Evolutionary conservation across 2,888 invertebrate species (phyloP).

Genomic region (Eupelmus urozonus): DNA sequence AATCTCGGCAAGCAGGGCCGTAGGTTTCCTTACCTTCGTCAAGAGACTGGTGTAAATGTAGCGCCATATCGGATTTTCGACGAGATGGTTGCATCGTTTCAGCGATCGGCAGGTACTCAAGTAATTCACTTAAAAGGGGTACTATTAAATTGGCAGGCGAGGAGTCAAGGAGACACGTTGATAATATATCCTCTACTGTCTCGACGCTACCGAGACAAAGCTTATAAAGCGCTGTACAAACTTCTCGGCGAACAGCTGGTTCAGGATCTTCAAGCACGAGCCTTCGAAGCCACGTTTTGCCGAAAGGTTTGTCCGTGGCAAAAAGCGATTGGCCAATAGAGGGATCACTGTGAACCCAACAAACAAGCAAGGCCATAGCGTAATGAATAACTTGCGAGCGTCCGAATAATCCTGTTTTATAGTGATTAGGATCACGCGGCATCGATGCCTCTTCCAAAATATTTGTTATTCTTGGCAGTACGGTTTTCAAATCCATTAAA

Average conservation of each 20-base stretch:
- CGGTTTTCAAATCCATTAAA: conserved; percentile 91
- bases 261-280: conserved; percentile 95
- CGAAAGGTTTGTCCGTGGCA: conserved; percentile 84
- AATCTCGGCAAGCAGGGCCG: conserved; percentile 95
- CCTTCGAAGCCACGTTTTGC: conserved; percentile 87
- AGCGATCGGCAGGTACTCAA: conserved; percentile 89
- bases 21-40: conserved; percentile 92
- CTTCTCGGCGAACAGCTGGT: conserved; percentile 92
- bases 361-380: conserved; percentile 93
- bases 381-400: conserved; percentile 93
- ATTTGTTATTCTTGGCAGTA: conserved; percentile 90
- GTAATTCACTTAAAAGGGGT: conserved; percentile 88
- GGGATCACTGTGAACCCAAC: conserved; percentile 93
- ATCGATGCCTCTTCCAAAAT: conserved; percentile 92
- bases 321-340: conserved; percentile 88
- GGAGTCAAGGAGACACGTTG: conserved; percentile 60
- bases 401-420: conserved; percentile 95
- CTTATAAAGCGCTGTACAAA: conserved; percentile 94
- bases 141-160: conserved; percentile 82
- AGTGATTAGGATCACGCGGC: conserved; percentile 88
- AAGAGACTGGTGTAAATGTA: conserved; percentile 80
- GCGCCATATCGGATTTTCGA: conserved; percentile 69
- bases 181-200: conserved; percentile 77
- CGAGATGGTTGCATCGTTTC: conserved; percentile 87
- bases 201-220: conserved; percentile 86